Evolutionary conservation across 2,113 vertebrate species (phyloP).

Genomic region (Oncorhynchus mykiss): DNA sequence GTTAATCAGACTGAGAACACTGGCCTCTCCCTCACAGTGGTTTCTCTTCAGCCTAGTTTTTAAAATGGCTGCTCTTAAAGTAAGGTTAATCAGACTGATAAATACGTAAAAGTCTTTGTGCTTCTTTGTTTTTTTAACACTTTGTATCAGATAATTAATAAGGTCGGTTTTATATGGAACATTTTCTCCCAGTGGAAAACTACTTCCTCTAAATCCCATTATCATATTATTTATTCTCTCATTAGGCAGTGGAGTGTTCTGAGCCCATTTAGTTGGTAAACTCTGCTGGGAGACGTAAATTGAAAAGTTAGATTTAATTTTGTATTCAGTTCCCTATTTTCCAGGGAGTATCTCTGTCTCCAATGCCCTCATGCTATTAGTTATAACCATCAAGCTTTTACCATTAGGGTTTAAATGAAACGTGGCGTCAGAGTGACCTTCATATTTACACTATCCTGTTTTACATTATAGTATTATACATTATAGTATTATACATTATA

Average conservation of each 20-base stretch:
- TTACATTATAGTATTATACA: conserved; percentile 17
- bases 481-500: no score
- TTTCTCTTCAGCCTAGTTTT: no score
- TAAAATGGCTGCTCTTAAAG: no score
- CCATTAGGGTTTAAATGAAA: conserved; percentile 68
- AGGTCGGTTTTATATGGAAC: conserved; percentile 39
- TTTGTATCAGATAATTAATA: conserved; percentile 20
- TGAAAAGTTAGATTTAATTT: conserved; percentile 81
- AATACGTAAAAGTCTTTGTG: no score
- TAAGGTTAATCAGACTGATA: no score
- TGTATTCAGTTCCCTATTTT: conserved; percentile 64
- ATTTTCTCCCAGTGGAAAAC: conserved; percentile 12
- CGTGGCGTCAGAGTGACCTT: conserved; percentile 67
- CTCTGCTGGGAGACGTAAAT: conserved; percentile 73
- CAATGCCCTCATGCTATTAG: conserved; percentile 71
- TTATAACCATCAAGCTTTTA: conserved; percentile 73
- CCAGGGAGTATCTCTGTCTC: conserved; percentile 70
- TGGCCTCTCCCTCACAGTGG: background rate
- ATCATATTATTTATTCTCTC: conserved; percentile 66
- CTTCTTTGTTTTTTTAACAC: background rate
- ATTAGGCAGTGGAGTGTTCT: conserved; percentile 60
- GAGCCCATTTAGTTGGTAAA: conserved; percentile 68
- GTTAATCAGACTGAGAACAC: background rate
- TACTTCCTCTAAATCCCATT: conserved; percentile 29
- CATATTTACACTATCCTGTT: conserved; percentile 68